phyloP scores from a whole-genome alignment of 2,797 vertebrate species.

The Parauchenoglanis ngamensis region DNA sequence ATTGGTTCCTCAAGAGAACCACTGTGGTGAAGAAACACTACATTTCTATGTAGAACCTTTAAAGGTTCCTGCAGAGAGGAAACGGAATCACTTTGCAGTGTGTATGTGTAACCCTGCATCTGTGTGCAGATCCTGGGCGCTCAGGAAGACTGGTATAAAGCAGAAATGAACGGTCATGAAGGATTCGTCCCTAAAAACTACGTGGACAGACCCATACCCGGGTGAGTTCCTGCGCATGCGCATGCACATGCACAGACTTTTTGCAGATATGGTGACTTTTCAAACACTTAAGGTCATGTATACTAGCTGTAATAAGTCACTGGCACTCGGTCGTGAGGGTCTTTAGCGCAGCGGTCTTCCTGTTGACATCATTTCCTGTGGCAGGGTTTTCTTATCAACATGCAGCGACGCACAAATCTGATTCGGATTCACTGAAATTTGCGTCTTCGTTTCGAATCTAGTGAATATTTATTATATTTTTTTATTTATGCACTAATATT shows the following conservation, averaged over 20 bases:
- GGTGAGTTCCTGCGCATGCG: slow-evolving; percentile 54
- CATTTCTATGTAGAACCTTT: not conserved
- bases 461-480: not conserved
- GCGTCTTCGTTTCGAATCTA: too few relatives aligned
- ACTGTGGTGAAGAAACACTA: not conserved
- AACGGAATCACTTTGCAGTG: not conserved
- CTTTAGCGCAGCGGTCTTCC: not conserved
- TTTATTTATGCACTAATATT: not conserved
- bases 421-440: not conserved
- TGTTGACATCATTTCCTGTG: not conserved
- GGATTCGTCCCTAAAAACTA: slow-evolving; percentile 93
- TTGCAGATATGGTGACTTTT: not conserved
- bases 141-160: slow-evolving; percentile 89
- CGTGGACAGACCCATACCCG: slow-evolving; percentile 79
- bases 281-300: not conserved
- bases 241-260: not conserved
- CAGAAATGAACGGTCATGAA: slow-evolving; percentile 86
- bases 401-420: not conserved
- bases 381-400: not conserved
- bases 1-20: not conserved
- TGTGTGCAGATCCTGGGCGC: slow-evolving; percentile 78
- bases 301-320: not conserved
- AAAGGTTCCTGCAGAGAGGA: not conserved
- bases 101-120: not conserved
- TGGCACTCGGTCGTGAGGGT: not conserved